Evolutionary conservation across 2,113 vertebrate species (phyloP).

Genomic region (Pomatorhinus ruficollis): DNA sequence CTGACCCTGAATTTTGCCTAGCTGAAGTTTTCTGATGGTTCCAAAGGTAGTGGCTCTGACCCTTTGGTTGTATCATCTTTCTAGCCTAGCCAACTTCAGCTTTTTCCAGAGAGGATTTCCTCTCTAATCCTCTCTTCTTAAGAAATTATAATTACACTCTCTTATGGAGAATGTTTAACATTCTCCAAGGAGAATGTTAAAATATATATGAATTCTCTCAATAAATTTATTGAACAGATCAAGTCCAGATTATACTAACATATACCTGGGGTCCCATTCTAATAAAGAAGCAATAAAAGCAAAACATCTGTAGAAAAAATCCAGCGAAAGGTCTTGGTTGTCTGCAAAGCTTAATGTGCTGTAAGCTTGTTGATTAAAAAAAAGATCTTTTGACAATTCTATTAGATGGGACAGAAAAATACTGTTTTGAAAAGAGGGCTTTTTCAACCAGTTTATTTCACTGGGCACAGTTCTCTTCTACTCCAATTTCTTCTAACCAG

Average conservation of each 20-base stretch:
- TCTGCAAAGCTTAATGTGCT: not conserved
- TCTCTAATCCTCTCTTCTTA: not conserved
- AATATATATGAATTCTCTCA: not conserved
- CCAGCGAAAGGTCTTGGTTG: not conserved
- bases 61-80: not conserved
- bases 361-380: not conserved
- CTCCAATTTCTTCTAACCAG: not conserved
- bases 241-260: not conserved
- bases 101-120: not conserved
- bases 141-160: not conserved
- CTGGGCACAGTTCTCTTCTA: not conserved
- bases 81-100: not conserved
- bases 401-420: not conserved
- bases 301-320: not conserved
- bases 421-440: not conserved
- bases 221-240: not conserved
- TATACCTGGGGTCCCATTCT: not conserved
- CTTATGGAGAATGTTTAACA: not conserved
- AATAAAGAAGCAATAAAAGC: not conserved
- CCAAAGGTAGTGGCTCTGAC: not conserved
- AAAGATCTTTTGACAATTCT: not conserved
- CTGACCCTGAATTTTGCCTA: not conserved
- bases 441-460: not conserved
- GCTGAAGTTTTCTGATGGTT: not conserved
- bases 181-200: not conserved